Evolutionary conservation across 2,797 vertebrate species (phyloP), one percentile per base, ranked within the genome.

Genomic region (Alauda arvensis): DNA sequence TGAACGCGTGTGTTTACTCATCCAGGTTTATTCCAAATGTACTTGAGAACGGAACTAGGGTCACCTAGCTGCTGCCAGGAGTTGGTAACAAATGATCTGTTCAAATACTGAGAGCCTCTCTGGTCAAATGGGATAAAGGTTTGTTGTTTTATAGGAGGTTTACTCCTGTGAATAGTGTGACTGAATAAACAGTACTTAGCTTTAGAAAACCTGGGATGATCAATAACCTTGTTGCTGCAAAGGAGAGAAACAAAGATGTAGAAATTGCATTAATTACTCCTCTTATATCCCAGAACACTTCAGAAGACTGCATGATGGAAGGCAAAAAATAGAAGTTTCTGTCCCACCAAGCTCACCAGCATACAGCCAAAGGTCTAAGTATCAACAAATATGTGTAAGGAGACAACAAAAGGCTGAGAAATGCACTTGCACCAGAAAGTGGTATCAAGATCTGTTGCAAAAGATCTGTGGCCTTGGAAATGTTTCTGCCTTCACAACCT

Each of bases 1-100:
- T 2, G 7, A 61, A 8, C 4, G 6, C 0, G 1, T 0, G 0
- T 5, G 7, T 65, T 83, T 88, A 53, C 59, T 60, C 21, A 10
- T 42, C 42, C 46, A 16, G 26, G 15, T 56, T 77, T 53, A 56
- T 53, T 63, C 46, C 39, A 6, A n/a, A 24, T 12, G 26, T 61
- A 33, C 46, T 29, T 6, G 10, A 90, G 43, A 82, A 81, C 39
- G 6, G 8, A 88, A 42, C 14, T 39, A 60, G 7, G 63, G 78
- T 78, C 42, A 67, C 23, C 10, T 11, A 20, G 14, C 28, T 43
- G 29, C 39, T 72, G 68, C 55, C 56, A 72, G 43, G 37, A 81
- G 14, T n/a, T 24, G 39, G 21, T 68, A 82, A 18, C 43, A 77
- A 48, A 55, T 59, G 40, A 43, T 61, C 52, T 76, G 7, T 33